These are phyloP conservation scores for Solenodon paradoxus DNA, from an alignment of 2,113 vertebrate genomes.

Conservation along the genomic window DNA sequence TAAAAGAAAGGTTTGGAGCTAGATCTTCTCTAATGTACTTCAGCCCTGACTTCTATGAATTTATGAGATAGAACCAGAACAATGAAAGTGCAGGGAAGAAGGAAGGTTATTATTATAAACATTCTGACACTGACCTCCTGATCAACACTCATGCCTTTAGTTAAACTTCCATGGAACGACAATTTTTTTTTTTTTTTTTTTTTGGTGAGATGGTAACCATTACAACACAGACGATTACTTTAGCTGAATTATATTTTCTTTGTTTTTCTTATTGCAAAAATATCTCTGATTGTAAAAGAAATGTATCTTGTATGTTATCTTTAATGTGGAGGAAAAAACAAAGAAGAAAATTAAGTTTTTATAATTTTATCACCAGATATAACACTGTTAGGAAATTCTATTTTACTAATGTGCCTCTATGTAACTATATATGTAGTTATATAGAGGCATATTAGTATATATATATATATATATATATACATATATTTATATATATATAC, in stretches of 20 bases:
- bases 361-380: background rate
- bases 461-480: background rate
- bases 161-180: background rate
- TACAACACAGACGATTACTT: background rate
- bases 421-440: background rate
- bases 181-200: background rate
- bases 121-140: background rate
- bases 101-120: background rate
- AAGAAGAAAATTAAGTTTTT: background rate
- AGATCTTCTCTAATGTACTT: background rate
- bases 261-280: background rate
- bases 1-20: slow-evolving; percentile 1
- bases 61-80: slow-evolving; percentile 7
- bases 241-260: background rate
- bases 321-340: background rate
- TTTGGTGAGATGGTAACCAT: background rate
- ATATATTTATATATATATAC: background rate
- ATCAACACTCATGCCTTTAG: background rate
- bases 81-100: background rate
- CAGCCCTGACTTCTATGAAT: background rate
- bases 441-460: background rate
- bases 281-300: background rate
- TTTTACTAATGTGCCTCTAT: background rate
- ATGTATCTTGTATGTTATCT: background rate
- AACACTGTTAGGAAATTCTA: background rate